phyloP scores from a whole-genome alignment of 2,888 invertebrate species.

The Eupelmus urozonus region DNA sequence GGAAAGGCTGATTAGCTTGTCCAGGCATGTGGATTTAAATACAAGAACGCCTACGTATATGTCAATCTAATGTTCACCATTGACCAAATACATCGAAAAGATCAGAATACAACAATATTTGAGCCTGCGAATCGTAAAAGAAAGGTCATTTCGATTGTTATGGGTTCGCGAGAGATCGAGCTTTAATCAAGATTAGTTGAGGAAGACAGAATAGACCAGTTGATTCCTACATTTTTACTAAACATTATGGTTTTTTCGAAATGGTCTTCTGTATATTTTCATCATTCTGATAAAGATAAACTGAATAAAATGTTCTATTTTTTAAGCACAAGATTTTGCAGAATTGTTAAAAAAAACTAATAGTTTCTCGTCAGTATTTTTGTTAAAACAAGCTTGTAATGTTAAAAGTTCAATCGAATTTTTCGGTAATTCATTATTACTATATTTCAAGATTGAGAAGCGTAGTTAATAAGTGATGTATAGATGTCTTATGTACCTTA shows the following conservation, averaged over 20 bases:
- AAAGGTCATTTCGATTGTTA: too few species aligned
- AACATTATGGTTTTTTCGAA: neutral
- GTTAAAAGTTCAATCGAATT: too few species aligned
- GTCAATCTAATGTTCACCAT: constrained; percentile 7
- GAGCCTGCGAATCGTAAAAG: neutral
- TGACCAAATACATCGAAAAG: neutral
- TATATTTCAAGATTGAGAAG: neutral
- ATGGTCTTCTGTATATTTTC: neutral
- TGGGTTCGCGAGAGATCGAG: constrained; percentile 11
- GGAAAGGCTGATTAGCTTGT: constrained; percentile 71
- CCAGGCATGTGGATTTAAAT: neutral
- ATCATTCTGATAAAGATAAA: neutral
- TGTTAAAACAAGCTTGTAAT: neutral
- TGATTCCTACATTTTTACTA: neutral
- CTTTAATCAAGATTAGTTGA: neutral
- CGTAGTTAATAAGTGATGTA: constrained; percentile 8
- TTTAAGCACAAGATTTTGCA: constrained; percentile 15
- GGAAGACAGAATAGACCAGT: neutral
- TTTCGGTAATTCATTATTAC: neutral
- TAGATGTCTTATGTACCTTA: neutral
- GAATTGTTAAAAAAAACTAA: constrained; percentile 15
- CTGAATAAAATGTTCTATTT: constrained; percentile 45
- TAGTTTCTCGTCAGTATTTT: constrained; percentile 48
- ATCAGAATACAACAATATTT: neutral
- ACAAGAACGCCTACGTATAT: neutral